Evolutionary conservation across 2,888 invertebrate species (phyloP).

Genomic region (Heterodera filipjevi): DNA sequence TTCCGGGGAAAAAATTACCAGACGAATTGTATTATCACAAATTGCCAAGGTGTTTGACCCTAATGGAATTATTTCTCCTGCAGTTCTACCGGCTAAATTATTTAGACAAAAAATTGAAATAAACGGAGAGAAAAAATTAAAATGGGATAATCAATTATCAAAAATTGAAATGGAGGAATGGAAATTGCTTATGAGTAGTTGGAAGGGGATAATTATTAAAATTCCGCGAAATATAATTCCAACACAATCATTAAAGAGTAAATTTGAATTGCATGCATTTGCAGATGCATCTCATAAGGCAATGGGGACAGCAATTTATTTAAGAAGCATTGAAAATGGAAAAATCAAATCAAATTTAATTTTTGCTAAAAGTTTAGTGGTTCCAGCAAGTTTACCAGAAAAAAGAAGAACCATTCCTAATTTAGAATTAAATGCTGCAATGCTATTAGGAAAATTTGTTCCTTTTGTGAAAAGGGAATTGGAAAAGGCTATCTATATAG

Average conservation of each 20-base stretch:
- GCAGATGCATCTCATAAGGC: constrained; percentile 10
- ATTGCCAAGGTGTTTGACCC: background rate
- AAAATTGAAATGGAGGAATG: background rate
- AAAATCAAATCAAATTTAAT: background rate
- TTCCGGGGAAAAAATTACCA: background rate
- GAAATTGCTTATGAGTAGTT: background rate
- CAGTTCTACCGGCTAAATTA: background rate
- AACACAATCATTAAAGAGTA: background rate
- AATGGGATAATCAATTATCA: background rate
- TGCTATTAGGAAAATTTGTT: background rate
- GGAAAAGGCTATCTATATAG: background rate
- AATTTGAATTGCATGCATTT: background rate
- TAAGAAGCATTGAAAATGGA: background rate
- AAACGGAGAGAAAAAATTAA: background rate
- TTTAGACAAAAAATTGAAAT: background rate
- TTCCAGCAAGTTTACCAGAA: background rate
- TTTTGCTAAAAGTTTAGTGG: background rate
- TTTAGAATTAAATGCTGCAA: background rate
- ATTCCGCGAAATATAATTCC: background rate
- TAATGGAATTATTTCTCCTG: background rate
- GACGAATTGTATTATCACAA: background rate
- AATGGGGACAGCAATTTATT: background rate
- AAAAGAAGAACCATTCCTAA: background rate
- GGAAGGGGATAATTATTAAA: background rate
- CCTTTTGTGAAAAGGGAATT: background rate